Conservation (phyloP, 2,888 invertebrate genomes). For the Spodoptera picta region DNA sequence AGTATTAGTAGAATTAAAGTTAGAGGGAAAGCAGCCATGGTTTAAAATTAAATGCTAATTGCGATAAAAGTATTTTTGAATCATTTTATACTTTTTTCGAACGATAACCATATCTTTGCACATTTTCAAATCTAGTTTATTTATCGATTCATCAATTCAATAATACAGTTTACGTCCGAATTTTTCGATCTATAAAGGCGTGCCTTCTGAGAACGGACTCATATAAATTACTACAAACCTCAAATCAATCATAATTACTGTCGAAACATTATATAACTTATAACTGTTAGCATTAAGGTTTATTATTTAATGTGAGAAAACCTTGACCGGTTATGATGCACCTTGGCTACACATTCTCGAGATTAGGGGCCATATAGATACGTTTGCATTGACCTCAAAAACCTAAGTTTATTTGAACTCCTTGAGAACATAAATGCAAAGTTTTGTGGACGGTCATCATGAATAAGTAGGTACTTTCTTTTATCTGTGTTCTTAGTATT, state of each 20-base stretch:
- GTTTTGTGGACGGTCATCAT: slow-evolving; percentile 20
- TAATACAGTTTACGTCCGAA: no score
- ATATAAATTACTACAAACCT: no score
- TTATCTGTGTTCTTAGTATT: neutral
- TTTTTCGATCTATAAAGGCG: no score
- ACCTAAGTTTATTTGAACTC: slow-evolving; percentile 28
- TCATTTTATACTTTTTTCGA: no score
- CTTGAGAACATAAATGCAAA: slow-evolving; percentile 46
- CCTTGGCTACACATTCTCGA: slow-evolving; percentile 22
- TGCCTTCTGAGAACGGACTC: no score
- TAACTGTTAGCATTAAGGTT: slow-evolving; percentile 5
- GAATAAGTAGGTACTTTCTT: neutral
- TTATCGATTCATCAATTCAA: no score
- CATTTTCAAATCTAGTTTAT: no score
- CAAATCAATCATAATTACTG: neutral
- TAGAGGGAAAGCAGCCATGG: no score
- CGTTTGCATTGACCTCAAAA: slow-evolving; percentile 39
- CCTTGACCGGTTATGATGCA: slow-evolving; percentile 39
- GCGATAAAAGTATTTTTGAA: no score
- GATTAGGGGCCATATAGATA: slow-evolving; percentile 33
- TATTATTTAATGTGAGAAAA: slow-evolving; percentile 14
- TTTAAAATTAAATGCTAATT: no score
- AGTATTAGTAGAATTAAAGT: no score
- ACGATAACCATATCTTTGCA: no score
- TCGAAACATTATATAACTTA: slow-evolving; percentile 18